A percentile compares a stretch with the other conserved stretches of the same genome.
These are phyloP conservation scores for Bradysia coprophila DNA, from an alignment of 1,140 invertebrate genomes.

Conservation along the genomic window DNA sequence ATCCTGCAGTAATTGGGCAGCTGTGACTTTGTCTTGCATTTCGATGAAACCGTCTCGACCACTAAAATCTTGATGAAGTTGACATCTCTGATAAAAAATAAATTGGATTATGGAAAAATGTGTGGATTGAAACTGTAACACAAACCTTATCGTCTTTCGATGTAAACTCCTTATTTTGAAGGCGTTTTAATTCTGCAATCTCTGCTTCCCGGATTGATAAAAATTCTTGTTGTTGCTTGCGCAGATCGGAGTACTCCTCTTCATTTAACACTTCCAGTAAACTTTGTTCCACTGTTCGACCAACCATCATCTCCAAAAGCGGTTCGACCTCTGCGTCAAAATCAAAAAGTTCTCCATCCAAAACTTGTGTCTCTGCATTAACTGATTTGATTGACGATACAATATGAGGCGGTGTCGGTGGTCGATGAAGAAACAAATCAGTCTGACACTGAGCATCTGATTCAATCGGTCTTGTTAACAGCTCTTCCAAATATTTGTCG, in stretches of 20 bases:
- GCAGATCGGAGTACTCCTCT: slow-evolving; percentile 50
- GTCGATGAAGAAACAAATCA: slow-evolving; percentile 65
- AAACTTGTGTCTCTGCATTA: slow-evolving; percentile 69
- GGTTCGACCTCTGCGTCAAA: slow-evolving; percentile 79
- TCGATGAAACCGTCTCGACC: too few relatives aligned
- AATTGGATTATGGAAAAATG: too few relatives aligned
- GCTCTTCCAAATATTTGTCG: slow-evolving; percentile 68
- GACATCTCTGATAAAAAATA: too few relatives aligned
- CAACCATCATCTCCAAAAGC: slow-evolving; percentile 69
- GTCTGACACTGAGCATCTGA: slow-evolving; percentile 63
- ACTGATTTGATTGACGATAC: slow-evolving; percentile 58
- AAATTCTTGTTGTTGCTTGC: slow-evolving; percentile 55
- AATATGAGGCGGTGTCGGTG: slow-evolving; percentile 49
- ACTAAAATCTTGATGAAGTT: too few relatives aligned
- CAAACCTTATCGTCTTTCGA: too few relatives aligned
- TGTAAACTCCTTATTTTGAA: slow-evolving; percentile 53
- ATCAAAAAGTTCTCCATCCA: slow-evolving; percentile 75
- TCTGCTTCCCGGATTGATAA: slow-evolving; percentile 60
- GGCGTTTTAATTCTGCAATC: slow-evolving; percentile 49
- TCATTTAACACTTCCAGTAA: slow-evolving; percentile 66
- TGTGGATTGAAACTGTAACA: too few relatives aligned
- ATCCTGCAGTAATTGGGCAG: slow-evolving; percentile 58
- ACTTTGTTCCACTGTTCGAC: slow-evolving; percentile 72
- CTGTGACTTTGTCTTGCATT: slow-evolving; percentile 55
- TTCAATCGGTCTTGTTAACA: slow-evolving; percentile 50